A percentile compares a stretch with the other conserved stretches of the same genome.
Conservation (phyloP, 2,113 vertebrate genomes). For the Haplochromis burtoni region DNA sequence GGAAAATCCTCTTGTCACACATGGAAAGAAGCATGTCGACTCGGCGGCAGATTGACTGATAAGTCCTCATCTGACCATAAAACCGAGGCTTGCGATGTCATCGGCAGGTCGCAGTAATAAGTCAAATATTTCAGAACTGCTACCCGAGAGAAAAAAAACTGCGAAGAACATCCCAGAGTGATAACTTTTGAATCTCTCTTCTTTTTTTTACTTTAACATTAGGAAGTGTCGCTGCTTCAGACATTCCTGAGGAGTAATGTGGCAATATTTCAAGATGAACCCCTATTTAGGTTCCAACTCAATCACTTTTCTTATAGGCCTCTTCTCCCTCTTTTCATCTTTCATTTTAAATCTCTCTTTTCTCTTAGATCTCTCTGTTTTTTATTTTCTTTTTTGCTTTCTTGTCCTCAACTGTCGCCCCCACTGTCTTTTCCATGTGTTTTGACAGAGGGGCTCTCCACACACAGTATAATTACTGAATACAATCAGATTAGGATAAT, state of each 20-base stretch:
- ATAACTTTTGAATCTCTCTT: neutral
- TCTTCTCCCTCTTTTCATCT: neutral
- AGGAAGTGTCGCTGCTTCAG: neutral
- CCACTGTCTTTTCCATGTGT: neutral
- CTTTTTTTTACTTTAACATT: neutral
- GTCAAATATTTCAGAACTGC: neutral
- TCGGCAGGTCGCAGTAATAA: neutral
- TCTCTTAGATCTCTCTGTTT: neutral
- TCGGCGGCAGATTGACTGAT: slow-evolving; percentile 17
- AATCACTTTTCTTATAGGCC: slow-evolving; percentile 4
- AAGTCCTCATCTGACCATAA: slow-evolving; percentile 20
- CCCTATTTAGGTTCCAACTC: slow-evolving; percentile 26
- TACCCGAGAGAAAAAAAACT: neutral
- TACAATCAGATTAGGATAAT: slow-evolving; percentile 20
- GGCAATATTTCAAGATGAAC: slow-evolving; percentile 16
- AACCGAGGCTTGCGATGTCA: neutral
- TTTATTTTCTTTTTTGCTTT: neutral
- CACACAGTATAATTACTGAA: neutral
- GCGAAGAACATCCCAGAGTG: neutral
- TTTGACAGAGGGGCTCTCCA: neutral
- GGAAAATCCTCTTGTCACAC: slow-evolving; percentile 41
- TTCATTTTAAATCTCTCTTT: slow-evolving; percentile 21
- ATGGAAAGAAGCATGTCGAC: slow-evolving; percentile 11
- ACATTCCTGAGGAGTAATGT: slow-evolving; percentile 3
- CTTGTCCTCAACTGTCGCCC: neutral